Base-by-base conservation (phyloP, 2,113 vertebrate species). In the Eupsittula cactorum region DNA sequence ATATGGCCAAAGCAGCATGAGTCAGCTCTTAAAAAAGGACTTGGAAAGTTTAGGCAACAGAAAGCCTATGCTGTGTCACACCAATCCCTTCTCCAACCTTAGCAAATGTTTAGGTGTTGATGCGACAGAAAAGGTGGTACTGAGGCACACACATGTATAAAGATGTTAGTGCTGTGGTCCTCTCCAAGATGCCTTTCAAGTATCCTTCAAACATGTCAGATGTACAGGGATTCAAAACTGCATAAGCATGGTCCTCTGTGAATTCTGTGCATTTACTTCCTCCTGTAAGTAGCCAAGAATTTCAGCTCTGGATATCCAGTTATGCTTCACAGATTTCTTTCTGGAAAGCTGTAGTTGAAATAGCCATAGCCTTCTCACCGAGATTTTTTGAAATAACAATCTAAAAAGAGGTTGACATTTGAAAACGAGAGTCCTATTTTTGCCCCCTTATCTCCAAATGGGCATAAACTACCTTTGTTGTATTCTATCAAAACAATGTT, bases 1-100 rank as follows among this genome's bases (percentile, higher is more conserved):
- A 29, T 33, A 27, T 67, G 73, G 18, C 23, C 2, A 9, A 78
- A 94, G 25, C 24, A 77, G 16, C 13, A 74, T 46, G 37, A 65
- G 65, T 49, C 28, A 20, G 3, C 13, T 68, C 47, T 81, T 73
- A 27, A 47, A 73, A 47, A 84, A 82, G 71, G 5, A 14, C 59
- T 49, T 37, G 57, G 28, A 74, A 57, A 60, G n/a, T 28, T 35
- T 29, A 69, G 27, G 37, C 29, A 53, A 41, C 12, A 75, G 44
- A 75, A 81, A 50, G 44, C 4, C 23, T 55, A 10, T 11, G 2
- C 6, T 46, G 10, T 53, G 6, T 81, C 69, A 41, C 16, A 27
- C 8, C 0, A 0, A 46, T 74, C 12, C 18, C 11, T 59, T 78
- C 15, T 39, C 42, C 37, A 87, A 4, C 25, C 17, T 10, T 29